phyloP scores from a whole-genome alignment of 92 coral and sea anemone genomes.

The Zoanthus sociatus region DNA sequence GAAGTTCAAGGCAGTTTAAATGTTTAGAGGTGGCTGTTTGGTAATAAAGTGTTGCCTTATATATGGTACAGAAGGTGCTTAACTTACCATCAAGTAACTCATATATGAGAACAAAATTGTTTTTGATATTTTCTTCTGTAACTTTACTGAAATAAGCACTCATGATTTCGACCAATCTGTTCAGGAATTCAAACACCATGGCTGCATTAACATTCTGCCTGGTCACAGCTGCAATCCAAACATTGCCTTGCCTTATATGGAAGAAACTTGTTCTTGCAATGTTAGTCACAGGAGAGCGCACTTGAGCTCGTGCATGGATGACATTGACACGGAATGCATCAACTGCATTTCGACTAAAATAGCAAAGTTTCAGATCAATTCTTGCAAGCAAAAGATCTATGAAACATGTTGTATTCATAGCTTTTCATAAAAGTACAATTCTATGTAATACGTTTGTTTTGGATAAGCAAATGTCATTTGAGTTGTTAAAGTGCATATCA shows the following conservation, averaged over 20 bases:
- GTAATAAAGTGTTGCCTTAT: too few species aligned
- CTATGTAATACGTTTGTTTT: too few species aligned
- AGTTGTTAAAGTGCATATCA: too few species aligned
- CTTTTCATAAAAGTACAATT: too few species aligned
- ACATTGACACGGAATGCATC: conserved; percentile 99
- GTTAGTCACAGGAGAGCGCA: conserved; percentile 98
- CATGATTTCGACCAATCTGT: conserved; percentile 97
- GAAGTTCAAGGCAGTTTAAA: too few species aligned
- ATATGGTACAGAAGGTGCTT: not conserved
- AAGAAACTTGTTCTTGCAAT: conserved; percentile 99
- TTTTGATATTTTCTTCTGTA: conserved; percentile 98
- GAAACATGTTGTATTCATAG: too few species aligned
- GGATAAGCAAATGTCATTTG: too few species aligned
- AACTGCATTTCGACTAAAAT: conserved; percentile 91
- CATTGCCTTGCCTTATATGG: conserved; percentile 98
- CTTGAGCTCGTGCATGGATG: conserved; percentile 98
- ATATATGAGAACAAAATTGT: conserved; percentile 98
- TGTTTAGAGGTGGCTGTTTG: too few species aligned
- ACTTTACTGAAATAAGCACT: conserved; percentile 98
- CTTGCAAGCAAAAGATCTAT: not conserved
- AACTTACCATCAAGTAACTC: conserved; percentile 96
- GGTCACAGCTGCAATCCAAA: conserved; percentile 99
- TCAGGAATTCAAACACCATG: conserved; percentile 96
- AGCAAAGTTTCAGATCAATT: not conserved
- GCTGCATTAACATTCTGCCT: conserved; percentile 99